Evolutionary conservation across 2,797 vertebrate species (phyloP).

Genomic region (Ctenosaura bakeri): DNA sequence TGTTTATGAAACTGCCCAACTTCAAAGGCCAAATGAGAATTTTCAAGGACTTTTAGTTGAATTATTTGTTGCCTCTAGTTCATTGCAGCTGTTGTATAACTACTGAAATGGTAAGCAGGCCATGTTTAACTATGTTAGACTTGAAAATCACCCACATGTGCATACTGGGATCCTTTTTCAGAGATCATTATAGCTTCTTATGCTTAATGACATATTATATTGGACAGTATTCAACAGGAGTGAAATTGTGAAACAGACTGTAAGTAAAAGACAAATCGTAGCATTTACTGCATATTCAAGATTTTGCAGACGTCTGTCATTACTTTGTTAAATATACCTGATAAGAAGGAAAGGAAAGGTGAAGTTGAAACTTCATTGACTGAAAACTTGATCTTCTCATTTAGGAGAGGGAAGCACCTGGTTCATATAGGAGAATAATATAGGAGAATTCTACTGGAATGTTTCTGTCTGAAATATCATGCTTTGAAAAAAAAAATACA

Average conservation of each 20-base stretch:
- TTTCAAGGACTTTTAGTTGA: constrained; percentile 43
- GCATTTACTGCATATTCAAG: not conserved
- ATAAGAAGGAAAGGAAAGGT: constrained; percentile 2
- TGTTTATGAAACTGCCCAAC: constrained; percentile 52
- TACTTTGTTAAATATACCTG: not conserved
- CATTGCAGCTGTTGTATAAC: constrained; percentile 51
- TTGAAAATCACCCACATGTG: constrained; percentile 38
- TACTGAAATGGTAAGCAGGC: constrained; percentile 39
- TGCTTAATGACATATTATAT: constrained; percentile 47
- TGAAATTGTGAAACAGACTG: constrained; percentile 8
- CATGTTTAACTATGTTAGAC: constrained; percentile 46
- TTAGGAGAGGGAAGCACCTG: not conserved
- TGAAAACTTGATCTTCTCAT: not conserved
- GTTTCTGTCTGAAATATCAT: not conserved
- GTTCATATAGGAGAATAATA: not conserved
- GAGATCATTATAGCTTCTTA: constrained; percentile 42
- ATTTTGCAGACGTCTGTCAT: constrained; percentile 17
- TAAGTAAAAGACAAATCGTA: constrained; percentile 31
- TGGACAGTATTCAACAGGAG: not conserved
- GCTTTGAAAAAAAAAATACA: not conserved
- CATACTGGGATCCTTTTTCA: constrained; percentile 38
- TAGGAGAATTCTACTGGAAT: not conserved
- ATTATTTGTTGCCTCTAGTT: constrained; percentile 31
- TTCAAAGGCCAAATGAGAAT: constrained; percentile 54
- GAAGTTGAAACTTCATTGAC: not conserved